Evolutionary conservation across 1,140 invertebrate species (phyloP), one percentile per base, ranked within the genome.

Genomic region (Augochlora pura): DNA sequence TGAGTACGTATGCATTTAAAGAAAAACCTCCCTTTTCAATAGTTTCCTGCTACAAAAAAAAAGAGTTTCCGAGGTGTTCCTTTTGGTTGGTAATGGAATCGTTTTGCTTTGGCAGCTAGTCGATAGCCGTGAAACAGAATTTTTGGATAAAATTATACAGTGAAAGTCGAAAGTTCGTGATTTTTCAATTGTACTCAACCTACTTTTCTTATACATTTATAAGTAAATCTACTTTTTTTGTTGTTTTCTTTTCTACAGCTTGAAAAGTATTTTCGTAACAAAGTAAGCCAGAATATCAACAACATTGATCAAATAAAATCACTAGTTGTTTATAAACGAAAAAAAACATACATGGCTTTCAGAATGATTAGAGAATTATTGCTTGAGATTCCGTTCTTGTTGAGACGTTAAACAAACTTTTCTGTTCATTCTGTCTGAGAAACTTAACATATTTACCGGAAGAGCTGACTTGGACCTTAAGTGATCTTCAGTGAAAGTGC

Each of bases 101-200:
- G n/a, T 57, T 57, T 57, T 57, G 42, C 14, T 77, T 75, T 74
- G 82, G 83, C 86, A 89, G 86, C 88, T 90, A 88, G 84, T 90
- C 85, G 85, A 74, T 83, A 64, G 74, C 75, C 62, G 60, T 46
- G 12, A n/a, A 39, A 38, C 25, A 65, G 18, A 65, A 64, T 59
- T 65, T 65, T 49, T 16, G 25, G 23, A 62, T 25, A 2, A 38
- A 8, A 54, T 16, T 3, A 52, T 52, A 18, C 49, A 52, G 16
- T 52, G 49, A 52, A 52, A 49, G 46, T 49, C 12, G 46, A 14
- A 49, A 16, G 46, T 16, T 49, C 14, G 16, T 49, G 46, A 49
- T 49, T 14, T 49, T 49, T 18, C 3, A 5, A 21, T 52, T 52
- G 16, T 52, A 52, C 16, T 21, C 49, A 1, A 52, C 16, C 42